Percentiles rank a stretch among this genome's conserved stretches.
Evolutionary conservation across 2,888 invertebrate species (phyloP).

Genomic region (Odontothrips loti): DNA sequence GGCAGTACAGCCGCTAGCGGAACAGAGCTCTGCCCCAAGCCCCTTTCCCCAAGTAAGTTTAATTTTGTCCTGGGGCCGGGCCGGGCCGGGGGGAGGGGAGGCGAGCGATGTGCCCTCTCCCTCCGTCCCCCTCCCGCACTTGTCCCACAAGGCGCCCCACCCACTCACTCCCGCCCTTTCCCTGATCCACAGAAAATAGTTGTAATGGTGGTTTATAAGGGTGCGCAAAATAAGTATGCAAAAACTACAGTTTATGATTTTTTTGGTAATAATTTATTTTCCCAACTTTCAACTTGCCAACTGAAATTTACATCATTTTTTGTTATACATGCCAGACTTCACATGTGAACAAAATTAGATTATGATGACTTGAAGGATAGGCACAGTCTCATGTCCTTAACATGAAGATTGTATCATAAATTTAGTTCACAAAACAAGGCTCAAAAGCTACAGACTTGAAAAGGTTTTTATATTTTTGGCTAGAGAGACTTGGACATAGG

Average conservation of each 20-base stretch:
- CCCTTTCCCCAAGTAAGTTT: neutral
- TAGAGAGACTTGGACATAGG: too few species aligned
- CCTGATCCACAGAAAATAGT: neutral
- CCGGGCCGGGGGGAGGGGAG: neutral
- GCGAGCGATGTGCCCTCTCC: neutral
- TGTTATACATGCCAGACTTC: neutral
- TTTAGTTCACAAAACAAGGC: too few species aligned
- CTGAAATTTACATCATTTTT: neutral
- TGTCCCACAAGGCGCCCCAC: neutral
- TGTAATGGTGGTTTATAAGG: neutral
- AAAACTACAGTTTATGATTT: neutral
- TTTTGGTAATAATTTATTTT: neutral
- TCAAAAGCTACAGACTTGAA: too few species aligned
- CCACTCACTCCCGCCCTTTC: neutral
- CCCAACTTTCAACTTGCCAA: neutral
- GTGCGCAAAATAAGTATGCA: neutral
- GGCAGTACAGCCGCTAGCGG: neutral
- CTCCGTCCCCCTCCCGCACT: neutral
- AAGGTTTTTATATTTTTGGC: too few species aligned
- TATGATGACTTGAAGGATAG: too few species aligned
- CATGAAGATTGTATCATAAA: too few species aligned
- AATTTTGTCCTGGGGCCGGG: neutral
- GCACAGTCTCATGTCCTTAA: too few species aligned
- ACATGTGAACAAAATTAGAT: neutral
- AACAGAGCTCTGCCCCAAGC: neutral